phyloP scores from a whole-genome alignment of 1,140 invertebrate genomes.

The Scaptomyza graminum region DNA sequence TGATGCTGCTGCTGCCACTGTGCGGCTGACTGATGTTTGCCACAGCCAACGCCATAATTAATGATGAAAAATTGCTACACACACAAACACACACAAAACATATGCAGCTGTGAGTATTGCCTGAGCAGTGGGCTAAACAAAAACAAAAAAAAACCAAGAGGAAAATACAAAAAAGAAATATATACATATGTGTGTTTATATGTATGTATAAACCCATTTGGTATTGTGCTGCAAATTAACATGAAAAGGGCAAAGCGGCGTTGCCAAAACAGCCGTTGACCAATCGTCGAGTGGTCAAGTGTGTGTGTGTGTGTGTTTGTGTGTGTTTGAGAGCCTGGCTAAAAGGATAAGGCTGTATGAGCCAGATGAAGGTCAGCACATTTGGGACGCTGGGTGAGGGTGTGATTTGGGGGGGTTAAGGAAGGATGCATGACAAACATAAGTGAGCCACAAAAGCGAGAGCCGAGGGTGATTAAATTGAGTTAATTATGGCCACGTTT shows the following conservation, averaged over 20 bases:
- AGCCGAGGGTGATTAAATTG: slow-evolving; percentile 66
- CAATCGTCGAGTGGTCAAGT: slow-evolving; percentile 43
- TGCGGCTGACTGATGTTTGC: slow-evolving; percentile 77
- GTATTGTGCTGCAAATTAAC: slow-evolving; percentile 74
- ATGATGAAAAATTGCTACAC: slow-evolving; percentile 80
- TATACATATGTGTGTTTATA: background rate
- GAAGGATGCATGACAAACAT: slow-evolving; percentile 38
- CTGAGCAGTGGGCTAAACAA: slow-evolving; percentile 8
- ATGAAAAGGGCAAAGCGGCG: slow-evolving; percentile 77
- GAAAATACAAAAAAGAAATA: slow-evolving; percentile 19
- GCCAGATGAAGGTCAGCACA: slow-evolving; percentile 26
- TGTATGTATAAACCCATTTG: slow-evolving; percentile 69
- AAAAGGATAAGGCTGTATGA: background rate
- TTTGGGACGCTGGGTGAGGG: background rate
- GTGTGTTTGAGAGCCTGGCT: too few species aligned
- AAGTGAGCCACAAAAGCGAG: slow-evolving; percentile 74
- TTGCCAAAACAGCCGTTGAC: slow-evolving; percentile 40
- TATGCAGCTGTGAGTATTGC: slow-evolving; percentile 52
- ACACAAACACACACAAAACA: slow-evolving; percentile 59
- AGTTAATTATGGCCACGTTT: slow-evolving; percentile 74
- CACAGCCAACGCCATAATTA: slow-evolving; percentile 79
- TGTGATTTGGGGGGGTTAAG: too few species aligned
- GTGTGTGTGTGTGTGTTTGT: background rate
- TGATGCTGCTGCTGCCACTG: slow-evolving; percentile 18
- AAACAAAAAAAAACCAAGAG: background rate